Evolutionary conservation across 2,888 invertebrate genomes (phyloP).

Genomic region (Mechanitis mazaeus): DNA sequence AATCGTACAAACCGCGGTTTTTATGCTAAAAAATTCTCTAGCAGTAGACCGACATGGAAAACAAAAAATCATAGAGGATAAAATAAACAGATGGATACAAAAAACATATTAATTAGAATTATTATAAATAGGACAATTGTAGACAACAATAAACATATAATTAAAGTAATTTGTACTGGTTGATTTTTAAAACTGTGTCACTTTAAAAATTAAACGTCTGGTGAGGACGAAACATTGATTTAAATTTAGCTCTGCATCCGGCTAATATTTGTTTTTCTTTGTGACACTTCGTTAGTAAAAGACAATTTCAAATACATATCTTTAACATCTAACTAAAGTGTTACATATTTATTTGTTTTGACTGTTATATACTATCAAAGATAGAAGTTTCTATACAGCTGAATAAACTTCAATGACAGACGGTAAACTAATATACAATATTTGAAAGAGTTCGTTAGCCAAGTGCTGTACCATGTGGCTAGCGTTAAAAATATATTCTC

Average conservation of each 20-base stretch:
- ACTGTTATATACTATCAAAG: background rate
- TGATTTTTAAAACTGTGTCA: background rate
- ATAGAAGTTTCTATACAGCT: background rate
- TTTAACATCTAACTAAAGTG: background rate
- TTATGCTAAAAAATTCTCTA: too few species aligned
- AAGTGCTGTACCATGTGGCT: constrained; percentile 2
- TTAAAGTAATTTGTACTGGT: too few species aligned
- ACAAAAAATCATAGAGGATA: too few species aligned
- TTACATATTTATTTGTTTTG: background rate
- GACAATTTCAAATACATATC: background rate
- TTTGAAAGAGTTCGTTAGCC: background rate
- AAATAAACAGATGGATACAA: too few species aligned
- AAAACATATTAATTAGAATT: too few species aligned
- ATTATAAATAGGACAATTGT: too few species aligned
- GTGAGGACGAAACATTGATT: background rate
- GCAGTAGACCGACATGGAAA: too few species aligned
- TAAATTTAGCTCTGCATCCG: constrained; percentile 14
- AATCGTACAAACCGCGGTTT: too few species aligned
- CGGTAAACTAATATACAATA: constrained; percentile 1
- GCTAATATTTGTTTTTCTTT: constrained; percentile 6
- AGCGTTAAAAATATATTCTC: background rate
- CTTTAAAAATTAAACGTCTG: background rate
- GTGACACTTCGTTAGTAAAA: constrained; percentile 11
- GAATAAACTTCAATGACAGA: background rate
- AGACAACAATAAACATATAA: too few species aligned